Evolutionary conservation across 2,888 invertebrate genomes (phyloP), one percentile per base, ranked within the genome.

Genomic region (Leptopterna dolabrata): DNA sequence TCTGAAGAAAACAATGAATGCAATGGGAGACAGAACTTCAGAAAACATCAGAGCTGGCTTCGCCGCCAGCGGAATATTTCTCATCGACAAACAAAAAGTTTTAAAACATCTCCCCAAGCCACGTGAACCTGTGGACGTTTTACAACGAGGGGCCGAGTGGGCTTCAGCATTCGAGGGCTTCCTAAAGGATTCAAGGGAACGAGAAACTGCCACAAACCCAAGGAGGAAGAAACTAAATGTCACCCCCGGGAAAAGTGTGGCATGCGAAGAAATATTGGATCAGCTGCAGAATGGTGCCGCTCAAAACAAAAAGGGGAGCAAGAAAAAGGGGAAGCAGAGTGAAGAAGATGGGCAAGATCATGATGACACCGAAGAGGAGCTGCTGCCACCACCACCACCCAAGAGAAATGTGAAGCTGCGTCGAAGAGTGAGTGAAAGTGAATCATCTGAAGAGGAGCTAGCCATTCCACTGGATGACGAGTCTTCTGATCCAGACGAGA

Each of bases 1-100:
- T 30, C 70, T 88, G 47, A 88, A 88, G 55, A 81, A 81, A 24
- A 41, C 81, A 13, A 16, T 70, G 70, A n/a, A 70, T 24, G 24
- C 24, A n/a, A 29, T 70, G 29, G 70, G 70, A 11, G 27, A 27
- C 13, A 70, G n/a, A 27, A 29, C n/a, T 16, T 70, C 24, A 70
- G 29, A 24, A 9, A 70, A 70, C 70, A 24, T 70, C 14, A 70
- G 13, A 27, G 24, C 70, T 70, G 70, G 70, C 11, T 70, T 70
- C 13, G 27, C 27, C 9, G 70, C 70, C 27, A 70, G 27, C 24
- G 70, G 70, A n/a, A 70, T 70, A 24, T 29, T 27, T 70, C 70
- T 19, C 19, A 24, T 70, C 11, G 29, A 70, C 24, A 2, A 24
- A 70, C 27, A 70, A 24, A 29, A 11, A 27, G 70, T 70, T 24